Evolutionary conservation across 2,888 invertebrate species (phyloP).

Genomic region (Xestia c-nigrum): DNA sequence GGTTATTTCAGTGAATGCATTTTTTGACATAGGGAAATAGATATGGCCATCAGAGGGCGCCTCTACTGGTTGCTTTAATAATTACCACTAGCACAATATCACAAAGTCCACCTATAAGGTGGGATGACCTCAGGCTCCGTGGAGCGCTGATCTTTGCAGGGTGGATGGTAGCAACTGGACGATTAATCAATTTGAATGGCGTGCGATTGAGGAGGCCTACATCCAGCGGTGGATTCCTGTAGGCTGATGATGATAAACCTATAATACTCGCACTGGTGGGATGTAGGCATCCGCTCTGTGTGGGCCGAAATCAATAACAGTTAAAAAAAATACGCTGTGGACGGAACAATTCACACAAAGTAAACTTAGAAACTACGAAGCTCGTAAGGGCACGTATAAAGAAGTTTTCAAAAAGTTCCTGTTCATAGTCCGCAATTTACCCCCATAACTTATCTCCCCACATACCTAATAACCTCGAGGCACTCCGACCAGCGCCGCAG

Average conservation of each 20-base stretch:
- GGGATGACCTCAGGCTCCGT: too few species aligned
- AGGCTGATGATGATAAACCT: too few species aligned
- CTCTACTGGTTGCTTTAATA: too few species aligned
- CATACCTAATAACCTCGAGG: not conserved
- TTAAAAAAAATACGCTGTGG: too few species aligned
- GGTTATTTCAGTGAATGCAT: slow-evolving; percentile 10
- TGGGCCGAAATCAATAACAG: too few species aligned
- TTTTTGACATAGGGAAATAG: not conserved
- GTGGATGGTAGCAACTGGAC: too few species aligned
- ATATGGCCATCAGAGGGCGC: not conserved
- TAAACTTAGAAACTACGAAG: not conserved
- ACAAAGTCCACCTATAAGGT: too few species aligned
- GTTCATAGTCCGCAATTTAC: slow-evolving; percentile 7
- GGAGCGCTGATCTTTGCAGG: too few species aligned
- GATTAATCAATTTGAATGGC: too few species aligned
- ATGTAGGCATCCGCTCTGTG: not conserved
- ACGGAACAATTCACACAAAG: not conserved
- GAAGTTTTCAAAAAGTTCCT: not conserved
- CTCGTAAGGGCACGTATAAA: not conserved
- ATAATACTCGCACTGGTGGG: too few species aligned
- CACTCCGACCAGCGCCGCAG: slow-evolving; percentile 8
- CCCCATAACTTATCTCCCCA: slow-evolving; percentile 10
- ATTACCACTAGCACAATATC: not conserved
- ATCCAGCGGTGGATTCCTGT: too few species aligned
- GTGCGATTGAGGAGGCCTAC: too few species aligned